These are phyloP conservation scores for Odontophorus gujanensis DNA, from an alignment of 2,113 vertebrate genomes.

Conservation along the genomic window DNA sequence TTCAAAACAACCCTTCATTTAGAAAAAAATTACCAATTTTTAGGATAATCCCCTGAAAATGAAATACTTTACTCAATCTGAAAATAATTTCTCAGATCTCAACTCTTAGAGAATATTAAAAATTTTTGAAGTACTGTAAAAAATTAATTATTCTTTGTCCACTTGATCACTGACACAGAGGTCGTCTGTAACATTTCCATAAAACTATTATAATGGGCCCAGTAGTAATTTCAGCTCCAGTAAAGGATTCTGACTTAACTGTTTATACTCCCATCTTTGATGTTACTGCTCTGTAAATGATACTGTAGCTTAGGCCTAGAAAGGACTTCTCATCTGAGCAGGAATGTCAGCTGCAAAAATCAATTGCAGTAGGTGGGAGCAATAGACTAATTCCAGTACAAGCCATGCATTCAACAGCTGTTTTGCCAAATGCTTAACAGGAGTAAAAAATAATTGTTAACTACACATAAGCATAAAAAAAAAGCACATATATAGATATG, in stretches of 20 bases:
- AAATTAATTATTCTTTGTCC: neutral
- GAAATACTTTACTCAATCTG: neutral
- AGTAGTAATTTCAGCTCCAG: neutral
- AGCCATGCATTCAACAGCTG: neutral
- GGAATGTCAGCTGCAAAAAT: neutral
- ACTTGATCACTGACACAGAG: neutral
- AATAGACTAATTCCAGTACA: neutral
- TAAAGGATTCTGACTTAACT: neutral
- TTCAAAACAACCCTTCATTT: constrained; percentile 63
- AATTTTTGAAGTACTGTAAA: neutral
- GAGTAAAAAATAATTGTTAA: neutral
- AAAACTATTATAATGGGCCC: neutral
- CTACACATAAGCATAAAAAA: neutral
- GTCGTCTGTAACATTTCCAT: neutral
- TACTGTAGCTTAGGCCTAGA: neutral
- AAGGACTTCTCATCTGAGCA: neutral
- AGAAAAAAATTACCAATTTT: constrained; percentile 28
- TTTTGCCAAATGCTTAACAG: neutral
- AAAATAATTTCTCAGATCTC: neutral
- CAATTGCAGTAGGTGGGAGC: neutral
- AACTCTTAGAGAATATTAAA: neutral
- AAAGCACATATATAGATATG: neutral
- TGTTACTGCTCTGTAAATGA: neutral
- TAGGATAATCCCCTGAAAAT: neutral
- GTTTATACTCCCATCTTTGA: neutral